A percentile compares a stretch with the other conserved stretches of the same genome.
Conservation (phyloP, 2,888 invertebrate species). For the Perdita meconis region DNA sequence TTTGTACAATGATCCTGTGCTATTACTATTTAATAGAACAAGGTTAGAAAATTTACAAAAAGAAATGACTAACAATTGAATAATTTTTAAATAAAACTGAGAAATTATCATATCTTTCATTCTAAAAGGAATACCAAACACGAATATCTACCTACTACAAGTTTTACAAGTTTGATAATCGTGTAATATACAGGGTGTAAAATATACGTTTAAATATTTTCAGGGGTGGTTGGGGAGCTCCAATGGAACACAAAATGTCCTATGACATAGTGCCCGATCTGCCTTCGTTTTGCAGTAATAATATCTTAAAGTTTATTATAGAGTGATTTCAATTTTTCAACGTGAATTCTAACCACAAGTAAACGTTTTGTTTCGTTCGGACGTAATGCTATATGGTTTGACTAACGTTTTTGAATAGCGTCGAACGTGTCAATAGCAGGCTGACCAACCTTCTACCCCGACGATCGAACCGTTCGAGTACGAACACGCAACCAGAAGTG, state of each 20-base stretch:
- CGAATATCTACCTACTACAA: neutral
- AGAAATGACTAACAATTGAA: too few species aligned
- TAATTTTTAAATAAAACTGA: too few species aligned
- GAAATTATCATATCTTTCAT: too few species aligned
- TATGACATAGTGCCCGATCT: too few species aligned
- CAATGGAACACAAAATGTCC: too few species aligned
- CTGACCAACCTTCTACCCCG: neutral
- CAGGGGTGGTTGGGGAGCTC: too few species aligned
- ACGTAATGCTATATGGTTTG: constrained; percentile 16
- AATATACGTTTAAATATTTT: too few species aligned
- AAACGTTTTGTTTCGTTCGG: constrained; percentile 55
- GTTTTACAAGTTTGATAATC: constrained; percentile 2
- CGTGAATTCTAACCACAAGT: constrained; percentile 60
- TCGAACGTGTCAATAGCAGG: neutral
- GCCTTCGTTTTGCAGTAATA: too few species aligned
- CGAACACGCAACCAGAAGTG: constrained; percentile 67
- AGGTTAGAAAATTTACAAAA: too few species aligned
- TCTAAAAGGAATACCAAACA: neutral
- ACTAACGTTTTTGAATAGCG: constrained; percentile 19
- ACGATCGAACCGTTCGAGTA: constrained; percentile 44
- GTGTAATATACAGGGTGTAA: constrained; percentile 14
- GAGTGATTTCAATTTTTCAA: constrained; percentile 72
- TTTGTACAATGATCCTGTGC: too few species aligned
- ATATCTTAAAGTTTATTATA: too few species aligned
- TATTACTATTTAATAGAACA: too few species aligned